These are phyloP conservation scores for Macrosiphum euphorbiae DNA, from an alignment of 2,888 invertebrate genomes.

Conservation along the genomic window DNA sequence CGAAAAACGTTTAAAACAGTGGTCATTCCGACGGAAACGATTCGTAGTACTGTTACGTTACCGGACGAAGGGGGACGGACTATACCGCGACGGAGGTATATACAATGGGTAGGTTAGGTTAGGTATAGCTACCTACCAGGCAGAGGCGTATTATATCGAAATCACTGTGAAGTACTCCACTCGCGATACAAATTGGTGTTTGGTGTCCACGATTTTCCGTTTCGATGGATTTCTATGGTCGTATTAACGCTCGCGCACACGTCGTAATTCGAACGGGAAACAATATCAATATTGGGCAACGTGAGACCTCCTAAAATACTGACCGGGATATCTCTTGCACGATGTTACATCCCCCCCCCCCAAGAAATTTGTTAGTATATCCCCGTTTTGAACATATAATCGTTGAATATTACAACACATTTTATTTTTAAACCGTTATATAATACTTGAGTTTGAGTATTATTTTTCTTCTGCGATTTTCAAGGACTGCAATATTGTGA, in stretches of 20 bases:
- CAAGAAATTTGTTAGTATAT: neutral
- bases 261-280: neutral
- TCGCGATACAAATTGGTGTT: neutral
- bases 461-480: neutral
- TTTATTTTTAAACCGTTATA: neutral
- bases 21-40: constrained; percentile 48
- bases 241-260: neutral
- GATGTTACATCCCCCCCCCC: neutral
- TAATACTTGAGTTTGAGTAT: neutral
- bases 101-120: neutral
- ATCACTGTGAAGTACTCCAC: neutral
- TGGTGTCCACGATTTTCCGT: neutral
- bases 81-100: too few species aligned
- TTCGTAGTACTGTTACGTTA: neutral
- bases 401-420: neutral
- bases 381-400: neutral
- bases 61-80: neutral
- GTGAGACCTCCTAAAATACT: neutral
- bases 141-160: neutral
- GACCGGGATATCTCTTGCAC: neutral
- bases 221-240: neutral
- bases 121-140: too few species aligned
- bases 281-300: neutral
- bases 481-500: neutral
- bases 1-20: constrained; percentile 51